Evolutionary conservation across 2,113 vertebrate genomes (phyloP).

Genomic region (Hypanus sabinus): DNA sequence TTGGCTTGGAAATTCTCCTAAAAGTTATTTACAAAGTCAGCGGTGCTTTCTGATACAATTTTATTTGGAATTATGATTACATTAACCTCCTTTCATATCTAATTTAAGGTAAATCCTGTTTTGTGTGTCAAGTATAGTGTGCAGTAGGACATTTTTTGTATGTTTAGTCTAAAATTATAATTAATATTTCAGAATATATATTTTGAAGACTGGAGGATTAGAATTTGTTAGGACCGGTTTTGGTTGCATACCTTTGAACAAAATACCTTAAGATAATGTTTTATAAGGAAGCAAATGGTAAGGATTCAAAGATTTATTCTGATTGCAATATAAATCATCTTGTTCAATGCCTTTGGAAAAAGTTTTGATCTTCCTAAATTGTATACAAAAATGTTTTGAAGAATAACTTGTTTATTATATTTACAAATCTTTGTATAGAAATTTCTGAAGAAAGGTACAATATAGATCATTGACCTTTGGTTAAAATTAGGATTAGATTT

Average conservation of each 20-base stretch:
- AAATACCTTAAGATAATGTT: not conserved
- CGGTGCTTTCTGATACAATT: not conserved
- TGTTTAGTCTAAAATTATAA: not conserved
- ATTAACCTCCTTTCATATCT: not conserved
- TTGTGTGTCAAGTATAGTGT: not conserved
- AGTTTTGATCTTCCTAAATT: slow-evolving; percentile 41
- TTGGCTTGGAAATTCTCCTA: not conserved
- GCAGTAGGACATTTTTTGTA: not conserved
- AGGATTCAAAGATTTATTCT: not conserved
- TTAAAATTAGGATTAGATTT: slow-evolving; percentile 66
- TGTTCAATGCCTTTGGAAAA: not conserved
- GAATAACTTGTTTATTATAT: slow-evolving; percentile 59
- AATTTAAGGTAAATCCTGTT: not conserved
- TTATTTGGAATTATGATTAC: not conserved
- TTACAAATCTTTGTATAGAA: slow-evolving; percentile 65
- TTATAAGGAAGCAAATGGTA: not conserved
- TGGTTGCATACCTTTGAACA: not conserved
- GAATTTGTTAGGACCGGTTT: not conserved
- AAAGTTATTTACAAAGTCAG: not conserved
- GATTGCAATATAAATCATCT: not conserved
- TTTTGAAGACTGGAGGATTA: not conserved
- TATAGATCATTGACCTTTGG: slow-evolving; percentile 63
- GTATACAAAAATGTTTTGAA: slow-evolving; percentile 49
- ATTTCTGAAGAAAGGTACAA: slow-evolving; percentile 45
- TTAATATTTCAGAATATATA: not conserved